A percentile compares a stretch with the other conserved stretches of the same genome.
Conservation (phyloP, 64 coral and sea anemone genomes). For the Montipora capricornis region DNA sequence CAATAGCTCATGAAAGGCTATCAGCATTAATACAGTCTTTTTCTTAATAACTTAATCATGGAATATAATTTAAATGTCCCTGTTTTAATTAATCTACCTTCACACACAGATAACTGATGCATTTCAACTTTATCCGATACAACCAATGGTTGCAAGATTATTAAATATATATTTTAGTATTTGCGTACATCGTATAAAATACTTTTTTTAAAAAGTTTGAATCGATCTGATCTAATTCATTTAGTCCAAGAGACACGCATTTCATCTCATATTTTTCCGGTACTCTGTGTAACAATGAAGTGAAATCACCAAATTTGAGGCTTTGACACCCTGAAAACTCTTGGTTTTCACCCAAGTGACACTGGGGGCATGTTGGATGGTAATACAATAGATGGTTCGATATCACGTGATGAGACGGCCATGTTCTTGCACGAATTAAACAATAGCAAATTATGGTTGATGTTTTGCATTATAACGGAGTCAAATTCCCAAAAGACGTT, state of each 20-base stretch:
- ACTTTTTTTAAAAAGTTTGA: background rate
- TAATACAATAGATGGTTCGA: no score
- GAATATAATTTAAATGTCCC: background rate
- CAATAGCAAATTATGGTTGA: no score
- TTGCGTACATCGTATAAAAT: background rate
- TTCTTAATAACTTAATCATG: background rate
- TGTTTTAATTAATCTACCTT: background rate
- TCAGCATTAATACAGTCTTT: background rate
- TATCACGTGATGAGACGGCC: no score
- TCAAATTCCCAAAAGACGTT: no score
- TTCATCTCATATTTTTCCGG: no score
- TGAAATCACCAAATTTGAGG: no score
- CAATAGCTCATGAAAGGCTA: background rate
- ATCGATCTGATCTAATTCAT: background rate
- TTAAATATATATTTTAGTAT: background rate
- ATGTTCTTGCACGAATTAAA: no score
- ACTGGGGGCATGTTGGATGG: no score
- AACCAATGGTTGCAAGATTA: background rate
- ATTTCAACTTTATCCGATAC: background rate
- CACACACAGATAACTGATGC: background rate
- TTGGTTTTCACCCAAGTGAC: no score
- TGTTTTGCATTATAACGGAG: no score
- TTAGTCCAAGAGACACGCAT: background rate
- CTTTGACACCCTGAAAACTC: no score
- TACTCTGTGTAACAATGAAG: no score